Percentiles rank a stretch among this genome's conserved stretches.
phyloP scores from a whole-genome alignment of 37 sponge, comb jelly and placozoan genomes.

The Eunapius fragilis region DNA sequence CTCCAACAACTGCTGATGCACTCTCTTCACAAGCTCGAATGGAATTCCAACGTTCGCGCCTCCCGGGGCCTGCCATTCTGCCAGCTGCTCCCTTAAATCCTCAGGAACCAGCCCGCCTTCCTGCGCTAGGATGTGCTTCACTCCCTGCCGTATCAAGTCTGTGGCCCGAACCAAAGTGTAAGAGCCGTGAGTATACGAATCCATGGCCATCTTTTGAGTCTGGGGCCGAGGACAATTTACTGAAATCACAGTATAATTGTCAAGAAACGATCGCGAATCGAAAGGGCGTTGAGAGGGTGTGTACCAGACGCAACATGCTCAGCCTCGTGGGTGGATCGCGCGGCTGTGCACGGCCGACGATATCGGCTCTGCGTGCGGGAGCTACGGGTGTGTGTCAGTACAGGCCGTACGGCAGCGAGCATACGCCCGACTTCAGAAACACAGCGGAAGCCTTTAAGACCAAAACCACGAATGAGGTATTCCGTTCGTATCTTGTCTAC shows the following conservation, averaged over 20 bases:
- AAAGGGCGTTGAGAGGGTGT: slow-evolving; percentile 1
- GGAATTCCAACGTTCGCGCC: not conserved
- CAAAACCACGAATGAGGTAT: slow-evolving; percentile 53
- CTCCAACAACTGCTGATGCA: not conserved
- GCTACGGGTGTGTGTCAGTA: not conserved
- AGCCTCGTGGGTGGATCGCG: not conserved
- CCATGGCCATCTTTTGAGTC: not conserved
- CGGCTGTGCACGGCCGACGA: not conserved
- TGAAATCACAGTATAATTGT: not conserved
- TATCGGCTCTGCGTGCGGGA: not conserved
- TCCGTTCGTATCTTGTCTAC: slow-evolving; percentile 44
- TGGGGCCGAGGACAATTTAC: too few relatives aligned
- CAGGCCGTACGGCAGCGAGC: not conserved
- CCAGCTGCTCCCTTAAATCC: slow-evolving; percentile 1
- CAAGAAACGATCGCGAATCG: not conserved
- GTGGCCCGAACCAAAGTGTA: slow-evolving; percentile 10
- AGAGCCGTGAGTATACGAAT: slow-evolving; percentile 12
- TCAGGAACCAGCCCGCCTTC: not conserved
- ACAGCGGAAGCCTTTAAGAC: slow-evolving; percentile 29
- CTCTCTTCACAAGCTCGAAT: slow-evolving; percentile 3
- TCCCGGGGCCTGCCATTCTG: not conserved
- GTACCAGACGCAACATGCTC: not conserved
- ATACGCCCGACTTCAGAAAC: slow-evolving; percentile 43
- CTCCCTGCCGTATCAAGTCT: not conserved
- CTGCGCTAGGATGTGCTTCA: slow-evolving; percentile 16